These are phyloP conservation scores for Caenorhabditis tropicalis DNA, from an alignment of 1,140 invertebrate species.

Conservation along the genomic window DNA sequence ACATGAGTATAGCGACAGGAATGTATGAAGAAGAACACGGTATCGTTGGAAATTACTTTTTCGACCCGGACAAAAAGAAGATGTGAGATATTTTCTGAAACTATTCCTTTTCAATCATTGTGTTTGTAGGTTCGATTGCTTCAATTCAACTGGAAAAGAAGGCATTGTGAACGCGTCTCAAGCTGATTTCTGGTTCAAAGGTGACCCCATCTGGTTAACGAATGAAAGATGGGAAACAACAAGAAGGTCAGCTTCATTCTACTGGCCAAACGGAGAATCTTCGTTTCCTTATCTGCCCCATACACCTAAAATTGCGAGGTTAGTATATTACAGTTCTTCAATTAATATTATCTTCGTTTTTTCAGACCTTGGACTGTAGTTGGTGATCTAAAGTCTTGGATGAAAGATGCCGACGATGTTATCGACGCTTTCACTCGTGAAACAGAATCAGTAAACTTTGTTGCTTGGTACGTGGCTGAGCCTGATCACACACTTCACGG, in stretches of 20 bases:
- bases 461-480: constrained; percentile 52
- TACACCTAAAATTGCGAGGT: not conserved
- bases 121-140: constrained; percentile 45
- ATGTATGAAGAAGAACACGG: constrained; percentile 53
- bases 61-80: constrained; percentile 41
- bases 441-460: constrained; percentile 31
- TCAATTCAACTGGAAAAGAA: constrained; percentile 45
- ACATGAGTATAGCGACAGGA: constrained; percentile 51
- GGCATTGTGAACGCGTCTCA: constrained; percentile 45
- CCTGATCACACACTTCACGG: constrained; percentile 52
- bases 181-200: constrained; percentile 36
- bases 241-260: constrained; percentile 40
- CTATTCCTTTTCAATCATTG: not conserved
- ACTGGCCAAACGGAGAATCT: constrained; percentile 52
- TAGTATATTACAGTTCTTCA: not conserved
- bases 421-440: constrained; percentile 39
- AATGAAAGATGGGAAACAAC: constrained; percentile 43
- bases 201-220: constrained; percentile 51
- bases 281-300: constrained; percentile 13
- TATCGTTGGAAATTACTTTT: constrained; percentile 54
- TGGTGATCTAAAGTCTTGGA: constrained; percentile 46
- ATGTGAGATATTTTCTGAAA: not conserved
- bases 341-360: not conserved
- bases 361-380: constrained; percentile 51
- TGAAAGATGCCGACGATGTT: constrained; percentile 46